Evolutionary conservation across 1,140 invertebrate species (phyloP).

Genomic region (Hermetia illucens): DNA sequence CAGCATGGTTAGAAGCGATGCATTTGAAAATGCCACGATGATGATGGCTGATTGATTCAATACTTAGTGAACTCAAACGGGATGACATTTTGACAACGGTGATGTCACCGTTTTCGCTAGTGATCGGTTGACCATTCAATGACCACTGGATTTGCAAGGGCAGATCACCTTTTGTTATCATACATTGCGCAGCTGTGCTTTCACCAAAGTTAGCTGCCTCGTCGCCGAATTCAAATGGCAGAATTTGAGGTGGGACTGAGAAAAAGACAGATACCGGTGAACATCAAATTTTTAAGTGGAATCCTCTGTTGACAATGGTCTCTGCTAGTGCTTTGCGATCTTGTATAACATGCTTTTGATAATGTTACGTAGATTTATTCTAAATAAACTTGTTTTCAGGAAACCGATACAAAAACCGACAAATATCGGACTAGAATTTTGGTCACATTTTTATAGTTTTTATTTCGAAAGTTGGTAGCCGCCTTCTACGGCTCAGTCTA

Average conservation of each 20-base stretch:
- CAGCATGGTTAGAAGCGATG: slow-evolving; percentile 47
- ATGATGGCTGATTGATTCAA: slow-evolving; percentile 49
- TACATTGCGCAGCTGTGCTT: slow-evolving; percentile 46
- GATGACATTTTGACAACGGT: slow-evolving; percentile 38
- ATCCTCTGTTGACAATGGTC: too few relatives aligned
- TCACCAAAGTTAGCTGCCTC: slow-evolving; percentile 52
- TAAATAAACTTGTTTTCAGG: too few relatives aligned
- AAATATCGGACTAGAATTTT: too few relatives aligned
- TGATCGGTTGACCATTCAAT: slow-evolving; percentile 43
- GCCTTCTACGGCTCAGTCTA: too few relatives aligned
- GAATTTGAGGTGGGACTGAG: slow-evolving; percentile 46
- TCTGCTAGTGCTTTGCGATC: too few relatives aligned
- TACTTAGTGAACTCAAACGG: slow-evolving; percentile 51
- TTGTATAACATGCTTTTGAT: too few relatives aligned
- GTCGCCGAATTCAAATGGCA: slow-evolving; percentile 56
- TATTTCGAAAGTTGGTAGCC: too few relatives aligned
- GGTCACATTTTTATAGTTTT: too few relatives aligned
- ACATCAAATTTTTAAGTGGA: not conserved
- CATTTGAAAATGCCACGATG: slow-evolving; percentile 63
- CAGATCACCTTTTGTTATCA: slow-evolving; percentile 57
- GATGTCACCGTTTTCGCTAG: slow-evolving; percentile 30
- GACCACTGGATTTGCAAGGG: slow-evolving; percentile 61
- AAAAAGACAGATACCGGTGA: slow-evolving; percentile 1
- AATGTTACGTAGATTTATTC: too few relatives aligned
- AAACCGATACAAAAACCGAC: too few relatives aligned